Evolutionary conservation across 2,797 vertebrate genomes (phyloP).

Genomic region (Urosaurus nigricauda): DNA sequence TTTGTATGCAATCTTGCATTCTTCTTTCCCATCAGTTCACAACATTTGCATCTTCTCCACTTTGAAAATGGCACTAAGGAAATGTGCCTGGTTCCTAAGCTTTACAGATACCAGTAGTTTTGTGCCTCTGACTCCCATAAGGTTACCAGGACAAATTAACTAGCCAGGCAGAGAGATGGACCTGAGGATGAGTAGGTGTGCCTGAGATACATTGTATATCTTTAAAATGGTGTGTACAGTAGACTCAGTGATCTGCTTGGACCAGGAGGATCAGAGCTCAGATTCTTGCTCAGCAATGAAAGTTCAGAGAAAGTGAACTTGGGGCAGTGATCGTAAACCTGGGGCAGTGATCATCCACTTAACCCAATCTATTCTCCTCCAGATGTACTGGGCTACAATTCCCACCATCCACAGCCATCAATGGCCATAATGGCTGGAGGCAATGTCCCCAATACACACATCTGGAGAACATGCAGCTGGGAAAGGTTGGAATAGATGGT

Average conservation of each 20-base stretch:
- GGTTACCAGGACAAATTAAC: neutral
- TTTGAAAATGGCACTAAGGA: no score
- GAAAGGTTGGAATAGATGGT: neutral
- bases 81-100: neutral
- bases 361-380: neutral
- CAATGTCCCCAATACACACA: neutral
- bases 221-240: neutral
- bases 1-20: neutral
- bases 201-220: neutral
- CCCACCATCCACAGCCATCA: neutral
- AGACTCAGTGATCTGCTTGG: neutral
- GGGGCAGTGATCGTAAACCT: neutral
- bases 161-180: neutral
- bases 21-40: no score
- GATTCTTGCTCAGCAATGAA: neutral
- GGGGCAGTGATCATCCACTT: neutral
- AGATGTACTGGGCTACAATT: neutral
- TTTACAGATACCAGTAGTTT: neutral
- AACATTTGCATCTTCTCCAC: no score
- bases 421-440: neutral
- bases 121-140: no score
- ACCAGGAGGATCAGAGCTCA: neutral
- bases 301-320: neutral
- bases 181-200: neutral
- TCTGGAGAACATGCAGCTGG: neutral